A percentile compares a stretch with the other conserved stretches of the same genome.
Conservation (phyloP, 1,140 invertebrate genomes). For the Meteorus sp. region DNA sequence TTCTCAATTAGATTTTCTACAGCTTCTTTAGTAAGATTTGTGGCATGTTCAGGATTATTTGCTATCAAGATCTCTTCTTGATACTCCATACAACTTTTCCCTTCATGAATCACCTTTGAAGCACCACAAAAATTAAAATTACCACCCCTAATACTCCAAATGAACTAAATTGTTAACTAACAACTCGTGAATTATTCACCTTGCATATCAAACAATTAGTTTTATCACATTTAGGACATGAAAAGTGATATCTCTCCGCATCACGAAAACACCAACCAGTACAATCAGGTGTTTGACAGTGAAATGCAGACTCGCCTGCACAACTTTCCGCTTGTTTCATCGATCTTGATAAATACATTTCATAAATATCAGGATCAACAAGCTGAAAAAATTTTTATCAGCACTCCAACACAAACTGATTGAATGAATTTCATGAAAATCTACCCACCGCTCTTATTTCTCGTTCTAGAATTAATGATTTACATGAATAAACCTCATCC, state of each 20-base stretch:
- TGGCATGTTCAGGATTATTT: constrained; percentile 68
- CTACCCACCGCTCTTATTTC: constrained; percentile 83
- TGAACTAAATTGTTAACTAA: too few species aligned
- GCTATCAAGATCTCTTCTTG: constrained; percentile 72
- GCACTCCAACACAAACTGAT: too few species aligned
- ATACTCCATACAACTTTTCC: constrained; percentile 83
- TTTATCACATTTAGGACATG: constrained; percentile 80
- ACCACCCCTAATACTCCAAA: too few species aligned
- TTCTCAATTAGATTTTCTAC: constrained; percentile 78
- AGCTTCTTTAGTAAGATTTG: constrained; percentile 75
- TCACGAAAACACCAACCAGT: constrained; percentile 89
- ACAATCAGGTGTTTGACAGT: constrained; percentile 90
- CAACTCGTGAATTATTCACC: constrained; percentile 58
- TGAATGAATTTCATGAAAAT: too few species aligned
- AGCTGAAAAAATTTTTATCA: constrained; percentile 57
- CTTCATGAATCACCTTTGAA: constrained; percentile 86
- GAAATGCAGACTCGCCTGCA: constrained; percentile 79
- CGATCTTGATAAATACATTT: constrained; percentile 80
- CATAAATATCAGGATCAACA: constrained; percentile 72
- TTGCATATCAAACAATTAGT: constrained; percentile 89
- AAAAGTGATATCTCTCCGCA: constrained; percentile 83
- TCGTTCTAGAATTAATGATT: constrained; percentile 77
- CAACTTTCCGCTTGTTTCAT: constrained; percentile 80
- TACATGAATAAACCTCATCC: constrained; percentile 76
- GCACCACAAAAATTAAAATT: too few species aligned